Evolutionary conservation across 1,140 invertebrate genomes (phyloP), one percentile per base, ranked within the genome.

Genomic region (Hyposmocoma kahamanoa): DNA sequence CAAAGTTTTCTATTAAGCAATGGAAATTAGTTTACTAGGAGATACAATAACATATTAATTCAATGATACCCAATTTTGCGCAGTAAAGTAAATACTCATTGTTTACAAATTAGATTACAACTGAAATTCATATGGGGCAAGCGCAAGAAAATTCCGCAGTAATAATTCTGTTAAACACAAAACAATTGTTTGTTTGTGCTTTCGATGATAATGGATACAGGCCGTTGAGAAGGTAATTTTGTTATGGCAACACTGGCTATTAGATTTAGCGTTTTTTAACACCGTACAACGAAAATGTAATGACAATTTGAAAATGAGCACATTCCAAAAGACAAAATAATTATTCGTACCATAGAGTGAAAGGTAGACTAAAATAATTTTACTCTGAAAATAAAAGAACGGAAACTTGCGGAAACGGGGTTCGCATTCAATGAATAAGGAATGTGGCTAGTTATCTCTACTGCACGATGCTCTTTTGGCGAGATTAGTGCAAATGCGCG

Each of bases 401-500:
- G n/a, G n/a, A n/a, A n/a, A n/a, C n/a, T n/a, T n/a, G n/a, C n/a
- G n/a, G n/a, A n/a, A n/a, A n/a, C n/a, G n/a, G n/a, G n/a, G n/a
- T n/a, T n/a, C n/a, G n/a, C n/a, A n/a, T n/a, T n/a, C 6, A 28
- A 28, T 43, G 20, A 43, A 43, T 44, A 46, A 47, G 34, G n/a
- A 38, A 53, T 41, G 32, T 48, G 50, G 49, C 49, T 53, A 55
- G 50, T 54, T 56, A 66, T 71, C 55, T 67, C 41, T 32, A 52
- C 13, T 59, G 47, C 50, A 64, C 22, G 55, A 15, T 51, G 44
- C 30, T 48, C 51, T 67, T 69, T 65, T 45, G 61, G 62, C 57
- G 59, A 79, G 77, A 82, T 85, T 83, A 83, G 79, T 77, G 73
- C 60, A 80, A 75, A 84, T 62, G 67, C 59, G 74, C 77, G 72